Evolutionary conservation across 2,113 vertebrate species (phyloP), one percentile per base, ranked within the genome.

Genomic region (Promerops cafer): DNA sequence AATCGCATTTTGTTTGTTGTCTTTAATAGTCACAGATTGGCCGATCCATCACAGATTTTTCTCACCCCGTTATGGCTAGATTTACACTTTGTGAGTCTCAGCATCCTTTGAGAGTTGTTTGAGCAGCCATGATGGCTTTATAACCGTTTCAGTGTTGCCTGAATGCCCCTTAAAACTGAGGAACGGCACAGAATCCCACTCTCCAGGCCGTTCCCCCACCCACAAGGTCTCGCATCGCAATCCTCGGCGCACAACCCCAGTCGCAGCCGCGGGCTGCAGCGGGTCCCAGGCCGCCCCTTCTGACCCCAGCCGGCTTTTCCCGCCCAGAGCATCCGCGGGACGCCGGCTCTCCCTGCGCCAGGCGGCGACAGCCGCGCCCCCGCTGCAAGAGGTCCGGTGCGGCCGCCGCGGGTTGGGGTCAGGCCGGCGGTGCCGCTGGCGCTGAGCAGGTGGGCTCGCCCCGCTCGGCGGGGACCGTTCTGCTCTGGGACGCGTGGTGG

Each of bases 401-500:
- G 30, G 52, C 52, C 8, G 50, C n/a, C n/a, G n/a, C n/a, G n/a
- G n/a, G n/a, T n/a, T n/a, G n/a, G n/a, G 40, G 17, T 14, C 47
- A 3, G 61, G 16, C 6, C 20, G 33, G 27, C 17, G 11, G 24
- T 10, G 45, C 33, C 7, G 28, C n/a, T 5, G 59, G 4, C 4
- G 20, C 35, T 14, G 45, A 8, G 7, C 30, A 3, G 24, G 9
- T 2, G 69, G 18, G 33, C 11, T 42, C 2, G 7, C 7, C 33
- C 39, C 4, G 18, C 49, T 12, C 31, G 1, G 11, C 8, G 3
- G 13, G 31, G 3, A 7, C 20, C 4, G 2, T 4, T n/a, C 65
- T 16, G 44, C 42, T 5, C 17, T 2, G 31, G 40, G 19, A 0
- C 3, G 0, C 40, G 0, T 2, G 66, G 11, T 3, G 2, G 35